These are phyloP conservation scores for Paradoxurus hermaphroditus DNA, from an alignment of 2,113 vertebrate genomes.

Conservation along the genomic window DNA sequence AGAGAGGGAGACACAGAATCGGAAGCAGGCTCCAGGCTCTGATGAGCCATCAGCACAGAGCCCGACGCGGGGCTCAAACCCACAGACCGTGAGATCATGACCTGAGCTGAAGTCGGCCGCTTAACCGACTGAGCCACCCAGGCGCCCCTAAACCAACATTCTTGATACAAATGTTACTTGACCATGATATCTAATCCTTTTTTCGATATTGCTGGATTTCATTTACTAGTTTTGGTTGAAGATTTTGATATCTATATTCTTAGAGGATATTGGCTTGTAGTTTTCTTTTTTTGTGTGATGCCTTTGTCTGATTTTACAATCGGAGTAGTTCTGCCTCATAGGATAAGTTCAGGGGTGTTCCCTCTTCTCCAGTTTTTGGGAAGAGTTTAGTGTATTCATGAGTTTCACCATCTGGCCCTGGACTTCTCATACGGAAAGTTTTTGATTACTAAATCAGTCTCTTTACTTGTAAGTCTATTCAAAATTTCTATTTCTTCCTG, in stretches of 20 bases:
- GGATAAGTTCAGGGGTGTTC: neutral
- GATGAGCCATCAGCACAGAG: too few species aligned
- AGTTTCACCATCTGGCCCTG: neutral
- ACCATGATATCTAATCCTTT: neutral
- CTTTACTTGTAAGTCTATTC: neutral
- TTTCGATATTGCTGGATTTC: neutral
- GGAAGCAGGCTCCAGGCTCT: too few species aligned
- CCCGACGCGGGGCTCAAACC: too few species aligned
- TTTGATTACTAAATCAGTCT: neutral
- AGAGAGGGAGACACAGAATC: too few species aligned
- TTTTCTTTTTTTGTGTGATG: neutral
- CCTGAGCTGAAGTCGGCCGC: too few species aligned
- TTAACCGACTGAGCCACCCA: too few species aligned
- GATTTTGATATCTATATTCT: neutral
- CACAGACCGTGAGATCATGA: too few species aligned
- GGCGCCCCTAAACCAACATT: neutral
- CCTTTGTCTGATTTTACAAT: neutral
- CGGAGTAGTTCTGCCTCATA: neutral
- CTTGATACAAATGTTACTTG: neutral
- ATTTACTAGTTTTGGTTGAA: neutral
- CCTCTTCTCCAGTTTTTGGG: too few species aligned
- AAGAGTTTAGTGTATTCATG: neutral
- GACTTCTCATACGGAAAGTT: neutral
- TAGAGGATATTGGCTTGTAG: neutral
- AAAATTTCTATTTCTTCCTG: neutral